phyloP scores from a whole-genome alignment of 2,888 invertebrate genomes.

The Metallyticus violacea region DNA sequence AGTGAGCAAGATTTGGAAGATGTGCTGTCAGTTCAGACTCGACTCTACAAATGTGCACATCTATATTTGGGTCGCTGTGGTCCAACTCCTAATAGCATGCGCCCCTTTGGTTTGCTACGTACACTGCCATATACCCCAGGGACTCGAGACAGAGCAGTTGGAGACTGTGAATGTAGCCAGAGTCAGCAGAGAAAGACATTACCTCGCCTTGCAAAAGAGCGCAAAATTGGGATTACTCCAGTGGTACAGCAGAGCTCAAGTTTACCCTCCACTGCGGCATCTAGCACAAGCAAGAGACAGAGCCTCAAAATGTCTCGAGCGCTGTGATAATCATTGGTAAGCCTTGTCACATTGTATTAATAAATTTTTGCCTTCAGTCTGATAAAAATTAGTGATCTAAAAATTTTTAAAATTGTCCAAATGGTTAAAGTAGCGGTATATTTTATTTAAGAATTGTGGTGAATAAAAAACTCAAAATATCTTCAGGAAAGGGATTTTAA shows the following conservation, averaged over 20 bases:
- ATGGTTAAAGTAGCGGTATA: neutral
- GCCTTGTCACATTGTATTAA: neutral
- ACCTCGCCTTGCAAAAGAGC: neutral
- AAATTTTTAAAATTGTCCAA: neutral
- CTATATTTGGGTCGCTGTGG: slow-evolving; percentile 59
- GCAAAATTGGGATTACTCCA: neutral
- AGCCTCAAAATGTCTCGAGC: slow-evolving; percentile 24
- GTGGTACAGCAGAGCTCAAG: neutral
- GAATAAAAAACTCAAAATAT: neutral
- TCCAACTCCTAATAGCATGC: slow-evolving; percentile 25
- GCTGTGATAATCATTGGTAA: slow-evolving; percentile 23
- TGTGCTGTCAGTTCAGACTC: slow-evolving; percentile 60
- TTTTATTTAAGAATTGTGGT: neutral
- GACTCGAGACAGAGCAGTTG: neutral
- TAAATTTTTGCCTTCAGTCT: neutral
- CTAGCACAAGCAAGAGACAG: slow-evolving; percentile 22
- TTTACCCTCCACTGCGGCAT: slow-evolving; percentile 1
- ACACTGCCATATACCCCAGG: slow-evolving; percentile 9
- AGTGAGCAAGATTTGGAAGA: slow-evolving; percentile 74
- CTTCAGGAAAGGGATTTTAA: neutral
- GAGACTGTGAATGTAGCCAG: neutral
- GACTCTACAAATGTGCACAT: slow-evolving; percentile 57
- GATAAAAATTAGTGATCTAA: neutral
- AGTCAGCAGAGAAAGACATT: neutral
- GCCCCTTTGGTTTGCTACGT: slow-evolving; percentile 21